These are phyloP conservation scores for Netta rufina DNA, from an alignment of 2,797 vertebrate species.

Conservation along the genomic window DNA sequence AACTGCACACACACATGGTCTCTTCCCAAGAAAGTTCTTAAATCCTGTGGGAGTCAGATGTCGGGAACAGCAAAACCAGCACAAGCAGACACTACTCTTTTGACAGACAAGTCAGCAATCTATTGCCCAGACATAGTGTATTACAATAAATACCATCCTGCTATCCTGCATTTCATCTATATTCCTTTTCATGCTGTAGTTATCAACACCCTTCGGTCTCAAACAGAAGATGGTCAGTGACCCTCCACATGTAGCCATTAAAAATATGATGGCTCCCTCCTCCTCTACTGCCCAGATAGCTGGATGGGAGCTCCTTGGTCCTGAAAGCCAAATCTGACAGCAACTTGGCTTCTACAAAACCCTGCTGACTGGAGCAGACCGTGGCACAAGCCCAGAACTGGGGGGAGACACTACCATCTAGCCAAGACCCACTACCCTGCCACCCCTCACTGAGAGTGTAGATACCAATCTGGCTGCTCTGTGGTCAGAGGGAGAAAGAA, in stretches of 20 bases:
- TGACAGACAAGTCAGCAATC: neutral
- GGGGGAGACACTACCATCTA: neutral
- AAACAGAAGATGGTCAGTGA: neutral
- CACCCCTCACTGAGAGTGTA: neutral
- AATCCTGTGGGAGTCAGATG: slow-evolving; percentile 21
- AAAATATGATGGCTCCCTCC: neutral
- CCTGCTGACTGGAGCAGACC: rapidly evolving
- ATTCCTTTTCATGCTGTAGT: neutral
- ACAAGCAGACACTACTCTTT: neutral
- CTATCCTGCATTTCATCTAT: neutral
- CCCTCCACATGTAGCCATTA: neutral
- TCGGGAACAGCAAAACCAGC: neutral
- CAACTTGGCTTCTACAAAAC: neutral
- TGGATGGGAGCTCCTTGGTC: neutral
- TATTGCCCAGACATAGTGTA: neutral
- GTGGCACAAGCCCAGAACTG: neutral
- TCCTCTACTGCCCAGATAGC: neutral
- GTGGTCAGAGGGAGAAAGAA: neutral
- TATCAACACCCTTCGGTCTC: neutral
- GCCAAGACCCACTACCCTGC: neutral
- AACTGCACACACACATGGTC: neutral
- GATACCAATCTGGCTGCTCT: neutral
- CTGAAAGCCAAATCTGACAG: rapidly evolving
- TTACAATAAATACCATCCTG: neutral
- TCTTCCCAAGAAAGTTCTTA: slow-evolving; percentile 42